These are phyloP conservation scores for Palythoa heliodiscus DNA, from an alignment of 92 coral and sea anemone species.

Conservation along the genomic window DNA sequence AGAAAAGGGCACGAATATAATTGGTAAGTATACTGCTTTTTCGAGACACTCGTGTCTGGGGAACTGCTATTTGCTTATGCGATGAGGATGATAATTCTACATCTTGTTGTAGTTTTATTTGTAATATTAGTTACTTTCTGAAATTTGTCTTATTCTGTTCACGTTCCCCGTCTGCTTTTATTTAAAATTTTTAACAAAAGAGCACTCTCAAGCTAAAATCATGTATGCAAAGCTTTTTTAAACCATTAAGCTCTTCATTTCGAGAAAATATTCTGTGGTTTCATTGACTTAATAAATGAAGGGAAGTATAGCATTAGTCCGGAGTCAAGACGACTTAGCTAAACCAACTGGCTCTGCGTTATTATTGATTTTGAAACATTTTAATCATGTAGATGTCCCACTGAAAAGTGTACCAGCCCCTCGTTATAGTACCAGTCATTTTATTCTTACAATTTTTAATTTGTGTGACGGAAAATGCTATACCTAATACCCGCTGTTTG, in stretches of 20 bases:
- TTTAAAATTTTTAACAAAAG: no score
- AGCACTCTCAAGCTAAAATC: no score
- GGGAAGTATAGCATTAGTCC: neutral
- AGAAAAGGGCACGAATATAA: slow-evolving; percentile 91
- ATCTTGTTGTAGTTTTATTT: neutral
- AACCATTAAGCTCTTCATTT: no score
- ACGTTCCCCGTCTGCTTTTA: no score
- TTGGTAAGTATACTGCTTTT: slow-evolving; percentile 66
- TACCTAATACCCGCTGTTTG: neutral
- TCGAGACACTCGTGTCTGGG: neutral
- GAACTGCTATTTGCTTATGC: neutral
- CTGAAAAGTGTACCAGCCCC: neutral
- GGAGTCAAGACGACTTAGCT: neutral
- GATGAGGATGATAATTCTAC: neutral
- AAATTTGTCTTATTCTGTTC: no score
- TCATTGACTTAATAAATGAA: neutral
- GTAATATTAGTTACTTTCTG: no score
- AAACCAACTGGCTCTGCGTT: neutral
- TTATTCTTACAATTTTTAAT: neutral
- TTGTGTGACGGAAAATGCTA: neutral
- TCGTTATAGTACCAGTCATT: neutral
- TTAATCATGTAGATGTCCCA: neutral
- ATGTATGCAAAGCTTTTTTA: no score
- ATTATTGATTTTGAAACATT: slow-evolving; percentile 10
- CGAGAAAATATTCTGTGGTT: no score